Percentiles rank a stretch among this genome's conserved stretches.
Conservation (phyloP, 2,888 invertebrate genomes). For the Lasius platythorax region DNA sequence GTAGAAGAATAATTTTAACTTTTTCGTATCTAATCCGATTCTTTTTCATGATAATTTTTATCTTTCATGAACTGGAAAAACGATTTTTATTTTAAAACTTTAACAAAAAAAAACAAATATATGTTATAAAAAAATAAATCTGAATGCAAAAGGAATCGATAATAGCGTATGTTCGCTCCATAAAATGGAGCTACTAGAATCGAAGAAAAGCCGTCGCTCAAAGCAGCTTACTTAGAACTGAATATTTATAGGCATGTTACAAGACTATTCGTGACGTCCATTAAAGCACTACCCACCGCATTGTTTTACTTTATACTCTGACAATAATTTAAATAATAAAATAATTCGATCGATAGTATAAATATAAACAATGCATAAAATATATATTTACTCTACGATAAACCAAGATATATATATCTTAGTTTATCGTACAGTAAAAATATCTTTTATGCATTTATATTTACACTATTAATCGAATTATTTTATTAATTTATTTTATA, state of each 20-base stretch:
- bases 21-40: background rate
- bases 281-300: slow-evolving; percentile 22
- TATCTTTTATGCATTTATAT: too few species aligned
- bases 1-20: slow-evolving; percentile 24
- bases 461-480: too few species aligned
- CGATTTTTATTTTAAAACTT: background rate
- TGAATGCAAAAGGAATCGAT: background rate
- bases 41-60: background rate
- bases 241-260: slow-evolving; percentile 53
- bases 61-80: background rate
- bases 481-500: background rate
- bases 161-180: background rate
- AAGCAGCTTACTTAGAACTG: slow-evolving; percentile 47
- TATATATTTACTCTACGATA: background rate
- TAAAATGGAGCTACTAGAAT: slow-evolving; percentile 29
- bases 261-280: slow-evolving; percentile 38
- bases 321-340: slow-evolving; percentile 15
- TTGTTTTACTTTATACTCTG: slow-evolving; percentile 25
- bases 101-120: slow-evolving; percentile 15
- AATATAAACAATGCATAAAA: background rate
- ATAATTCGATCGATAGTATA: slow-evolving; percentile 6
- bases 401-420: background rate
- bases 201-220: slow-evolving; percentile 20
- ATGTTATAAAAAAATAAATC: background rate
- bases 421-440: too few species aligned